phyloP scores from a whole-genome alignment of 2,113 vertebrate genomes.

The Chlorodrepanis virens region DNA sequence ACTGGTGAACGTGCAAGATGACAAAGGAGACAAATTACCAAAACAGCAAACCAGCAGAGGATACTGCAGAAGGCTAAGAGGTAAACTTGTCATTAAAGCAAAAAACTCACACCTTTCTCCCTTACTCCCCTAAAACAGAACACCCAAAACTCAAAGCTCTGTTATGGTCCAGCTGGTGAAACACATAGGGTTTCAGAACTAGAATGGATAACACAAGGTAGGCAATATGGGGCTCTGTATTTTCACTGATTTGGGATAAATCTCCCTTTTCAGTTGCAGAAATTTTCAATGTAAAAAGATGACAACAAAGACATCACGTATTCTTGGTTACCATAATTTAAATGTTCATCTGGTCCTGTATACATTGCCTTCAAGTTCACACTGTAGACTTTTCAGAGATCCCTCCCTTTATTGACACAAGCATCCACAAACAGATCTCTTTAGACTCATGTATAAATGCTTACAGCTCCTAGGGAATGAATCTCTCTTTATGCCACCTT shows the following conservation, averaged over 20 bases:
- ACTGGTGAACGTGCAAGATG: neutral
- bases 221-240: neutral
- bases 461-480: neutral
- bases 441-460: neutral
- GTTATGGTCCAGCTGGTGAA: neutral
- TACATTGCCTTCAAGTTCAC: neutral
- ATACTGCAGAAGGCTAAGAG: neutral
- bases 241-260: neutral
- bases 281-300: neutral
- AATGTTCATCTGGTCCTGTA: neutral
- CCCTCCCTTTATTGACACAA: neutral
- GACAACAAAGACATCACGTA: neutral
- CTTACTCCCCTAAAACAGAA: too few relatives aligned
- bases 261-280: neutral
- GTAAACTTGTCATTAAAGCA: neutral
- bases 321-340: neutral
- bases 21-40: neutral
- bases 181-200: neutral
- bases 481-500: neutral
- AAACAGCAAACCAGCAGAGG: neutral
- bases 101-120: neutral
- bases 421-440: neutral
- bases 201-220: neutral
- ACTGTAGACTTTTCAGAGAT: neutral
- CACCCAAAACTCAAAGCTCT: neutral